phyloP scores from a whole-genome alignment of 1,140 invertebrate species.

The Leptinotarsa undecemlineata region DNA sequence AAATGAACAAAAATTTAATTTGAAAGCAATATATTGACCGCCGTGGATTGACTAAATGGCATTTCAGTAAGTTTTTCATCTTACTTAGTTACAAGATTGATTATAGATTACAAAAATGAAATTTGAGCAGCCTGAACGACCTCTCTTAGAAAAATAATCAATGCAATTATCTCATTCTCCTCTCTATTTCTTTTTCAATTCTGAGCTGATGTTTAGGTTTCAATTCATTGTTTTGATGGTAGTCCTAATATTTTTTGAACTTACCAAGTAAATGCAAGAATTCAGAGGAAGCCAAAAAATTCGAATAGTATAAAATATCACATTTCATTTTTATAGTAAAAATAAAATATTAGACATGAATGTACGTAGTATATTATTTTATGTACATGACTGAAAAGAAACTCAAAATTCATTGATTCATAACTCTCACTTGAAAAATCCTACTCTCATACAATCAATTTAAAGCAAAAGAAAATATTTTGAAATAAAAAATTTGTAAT shows the following conservation, averaged over 20 bases:
- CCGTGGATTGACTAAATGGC: no score
- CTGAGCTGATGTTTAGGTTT: no score
- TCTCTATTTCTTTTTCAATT: no score
- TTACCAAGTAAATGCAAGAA: constrained; percentile 42
- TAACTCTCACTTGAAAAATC: no score
- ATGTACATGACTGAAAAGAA: constrained; percentile 15
- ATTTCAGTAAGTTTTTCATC: no score
- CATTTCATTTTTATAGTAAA: constrained; percentile 53
- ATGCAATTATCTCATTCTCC: no score
- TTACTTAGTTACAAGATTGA: neutral
- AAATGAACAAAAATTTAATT: no score
- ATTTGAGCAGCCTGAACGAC: neutral
- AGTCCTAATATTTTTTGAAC: neutral
- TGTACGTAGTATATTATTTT: constrained; percentile 5
- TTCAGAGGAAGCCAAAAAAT: constrained; percentile 53
- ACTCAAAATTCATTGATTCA: constrained; percentile 1
- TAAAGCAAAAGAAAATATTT: no score
- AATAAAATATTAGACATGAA: constrained; percentile 36
- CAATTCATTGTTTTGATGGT: constrained; percentile 18
- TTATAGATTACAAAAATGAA: neutral
- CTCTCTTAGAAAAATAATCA: no score
- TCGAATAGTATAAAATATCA: constrained; percentile 57
- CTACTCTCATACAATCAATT: no score
- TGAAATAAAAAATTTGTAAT: no score
- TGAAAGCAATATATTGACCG: no score